Percentiles rank a stretch among this genome's conserved stretches.
Evolutionary conservation across 1,140 invertebrate genomes (phyloP).

Genomic region (Heliconius nattereri): DNA sequence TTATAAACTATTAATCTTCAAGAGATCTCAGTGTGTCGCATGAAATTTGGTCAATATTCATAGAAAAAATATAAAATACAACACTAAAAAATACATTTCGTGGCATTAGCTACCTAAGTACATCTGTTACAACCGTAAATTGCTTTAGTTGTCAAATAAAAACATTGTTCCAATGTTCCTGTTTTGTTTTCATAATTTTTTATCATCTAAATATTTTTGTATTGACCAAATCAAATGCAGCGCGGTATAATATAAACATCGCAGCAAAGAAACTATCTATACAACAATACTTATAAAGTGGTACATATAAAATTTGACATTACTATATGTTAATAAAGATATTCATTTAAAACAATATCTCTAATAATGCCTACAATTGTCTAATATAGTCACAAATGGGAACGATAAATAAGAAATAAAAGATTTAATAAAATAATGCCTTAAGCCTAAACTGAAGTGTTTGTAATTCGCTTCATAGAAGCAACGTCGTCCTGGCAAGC

Average conservation of each 20-base stretch:
- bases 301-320: constrained; percentile 50
- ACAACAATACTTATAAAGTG: constrained; percentile 49
- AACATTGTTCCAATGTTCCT: constrained; percentile 3
- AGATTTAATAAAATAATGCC: constrained; percentile 63
- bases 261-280: constrained; percentile 48
- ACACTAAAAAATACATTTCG: constrained; percentile 14
- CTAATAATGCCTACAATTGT: constrained; percentile 69
- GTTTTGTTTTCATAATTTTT: constrained; percentile 6
- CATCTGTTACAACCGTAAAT: constrained; percentile 8
- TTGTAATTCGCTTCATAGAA: constrained; percentile 73
- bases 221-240: constrained; percentile 25
- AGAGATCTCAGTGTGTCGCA: constrained; percentile 55
- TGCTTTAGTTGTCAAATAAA: constrained; percentile 12
- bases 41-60: constrained; percentile 25
- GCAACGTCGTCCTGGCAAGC: constrained; percentile 54
- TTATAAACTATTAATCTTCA: constrained; percentile 54
- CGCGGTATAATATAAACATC: constrained; percentile 41
- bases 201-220: neutral
- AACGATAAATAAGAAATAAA: constrained; percentile 64
- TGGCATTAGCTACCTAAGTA: constrained; percentile 6
- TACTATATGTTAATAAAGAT: constrained; percentile 44
- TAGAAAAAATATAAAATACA: constrained; percentile 16
- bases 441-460: constrained; percentile 55
- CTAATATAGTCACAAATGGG: constrained; percentile 65
- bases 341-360: constrained; percentile 53